Evolutionary conservation across 2,113 vertebrate genomes (phyloP), one percentile per base, ranked within the genome.

Genomic region (Psettodes erumei): DNA sequence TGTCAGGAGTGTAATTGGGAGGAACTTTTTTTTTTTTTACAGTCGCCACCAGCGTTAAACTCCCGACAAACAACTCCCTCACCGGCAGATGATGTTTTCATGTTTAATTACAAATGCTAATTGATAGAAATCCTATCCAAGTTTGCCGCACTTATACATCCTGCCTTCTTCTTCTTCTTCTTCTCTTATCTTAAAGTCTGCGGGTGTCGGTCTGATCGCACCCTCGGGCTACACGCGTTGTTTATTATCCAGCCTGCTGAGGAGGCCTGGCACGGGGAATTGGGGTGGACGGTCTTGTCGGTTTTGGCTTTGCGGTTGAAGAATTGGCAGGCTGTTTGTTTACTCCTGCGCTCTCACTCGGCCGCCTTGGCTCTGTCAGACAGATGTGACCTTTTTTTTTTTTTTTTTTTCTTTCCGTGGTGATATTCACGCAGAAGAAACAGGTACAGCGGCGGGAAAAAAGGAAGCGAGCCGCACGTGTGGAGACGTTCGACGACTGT

Each of bases 41-140:
- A n/a, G n/a, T n/a, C n/a, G n/a, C 12, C 37, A 28, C 25, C 18
- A 12, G 16, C 25, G 48, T 67, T 53, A 53, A 65, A 75, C 59
- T 69, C 71, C 30, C 71, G 79, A 68, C 64, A 45, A 69, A 67
- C 35, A 74, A 74, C 27, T 28, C 38, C 60, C 37, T 40, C 50
- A 45, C 75, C 50, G 58, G 42, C 11, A 25, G 67, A 77, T 75
- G 67, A 58, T 45, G 12, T 72, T 54, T 37, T 33, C 1, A 7
- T 68, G 32, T 82, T 77, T 84, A 75, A 85, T 75, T 82, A 33
- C 61, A 84, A 79, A 68, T 51, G 47, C 51, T 66, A 77, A 79
- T 81, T 79, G 65, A 81, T 71, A 70, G 19, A 60, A 59, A 51
- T 19, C 47, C 42, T 75, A 43, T 16, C 51, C 27, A 79, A 23